phyloP scores from a whole-genome alignment of 92 coral and sea anemone genomes.

The Epizoanthus scotinus region DNA sequence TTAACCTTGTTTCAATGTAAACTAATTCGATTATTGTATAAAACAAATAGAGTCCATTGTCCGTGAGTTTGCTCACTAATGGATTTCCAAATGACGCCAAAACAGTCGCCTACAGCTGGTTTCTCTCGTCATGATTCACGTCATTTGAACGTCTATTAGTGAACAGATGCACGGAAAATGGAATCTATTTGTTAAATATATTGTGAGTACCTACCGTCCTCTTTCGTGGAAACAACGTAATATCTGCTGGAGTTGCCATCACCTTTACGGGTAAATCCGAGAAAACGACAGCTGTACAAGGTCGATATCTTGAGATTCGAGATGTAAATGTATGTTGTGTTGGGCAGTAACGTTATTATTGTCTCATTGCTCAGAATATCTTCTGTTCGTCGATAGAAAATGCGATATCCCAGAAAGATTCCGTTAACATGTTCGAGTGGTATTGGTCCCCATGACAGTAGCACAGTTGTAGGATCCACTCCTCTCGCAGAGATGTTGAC shows the following conservation, averaged over 20 bases:
- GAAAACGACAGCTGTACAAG: conserved; percentile 58
- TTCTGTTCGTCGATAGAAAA: conserved; percentile 44
- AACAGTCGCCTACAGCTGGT: no score
- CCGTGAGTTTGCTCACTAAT: no score
- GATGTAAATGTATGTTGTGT: conserved; percentile 53
- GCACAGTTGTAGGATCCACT: conserved; percentile 67
- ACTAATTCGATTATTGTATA: no score
- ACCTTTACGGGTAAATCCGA: conserved; percentile 73
- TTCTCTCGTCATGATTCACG: no score
- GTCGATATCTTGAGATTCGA: conserved; percentile 56
- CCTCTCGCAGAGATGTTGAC: conserved; percentile 38
- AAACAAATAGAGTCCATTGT: no score
- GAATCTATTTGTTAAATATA: no score
- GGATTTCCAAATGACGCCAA: no score
- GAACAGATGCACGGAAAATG: no score
- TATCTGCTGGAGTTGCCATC: conserved; percentile 59
- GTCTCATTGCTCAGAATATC: conserved; percentile 38
- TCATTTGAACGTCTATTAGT: no score
- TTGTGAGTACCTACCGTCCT: conserved; percentile 59
- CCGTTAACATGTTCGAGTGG: conserved; percentile 68
- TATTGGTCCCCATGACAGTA: conserved; percentile 68
- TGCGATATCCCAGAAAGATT: conserved; percentile 67
- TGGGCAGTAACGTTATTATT: conserved; percentile 49
- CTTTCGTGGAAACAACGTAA: conserved; percentile 52
- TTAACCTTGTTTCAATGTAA: no score